Conservation (phyloP, 2,113 vertebrate species). For the Eurystomus gularis region DNA sequence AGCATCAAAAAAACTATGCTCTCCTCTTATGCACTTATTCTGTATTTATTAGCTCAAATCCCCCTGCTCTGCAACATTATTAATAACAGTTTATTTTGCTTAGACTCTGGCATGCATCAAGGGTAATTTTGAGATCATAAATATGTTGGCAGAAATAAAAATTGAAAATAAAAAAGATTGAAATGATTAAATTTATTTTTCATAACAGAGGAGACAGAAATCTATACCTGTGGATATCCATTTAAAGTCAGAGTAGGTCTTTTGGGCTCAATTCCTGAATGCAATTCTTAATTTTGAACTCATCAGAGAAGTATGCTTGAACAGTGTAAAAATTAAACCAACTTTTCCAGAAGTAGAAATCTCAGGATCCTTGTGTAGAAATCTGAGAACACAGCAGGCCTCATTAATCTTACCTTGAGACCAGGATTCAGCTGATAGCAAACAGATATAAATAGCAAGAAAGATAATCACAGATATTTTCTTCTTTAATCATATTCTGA, state of each 20-base stretch:
- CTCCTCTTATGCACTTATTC: background rate
- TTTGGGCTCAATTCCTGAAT: background rate
- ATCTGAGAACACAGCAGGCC: background rate
- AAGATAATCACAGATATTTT: background rate
- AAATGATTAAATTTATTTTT: background rate
- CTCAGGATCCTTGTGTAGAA: rapidly evolving
- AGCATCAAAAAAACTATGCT: background rate
- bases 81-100: background rate
- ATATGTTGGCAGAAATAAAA: background rate
- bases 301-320: background rate
- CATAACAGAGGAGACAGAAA: background rate
- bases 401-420: background rate
- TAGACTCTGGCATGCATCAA: background rate
- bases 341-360: background rate
- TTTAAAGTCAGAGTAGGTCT: background rate
- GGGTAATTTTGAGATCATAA: background rate
- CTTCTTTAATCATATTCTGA: background rate
- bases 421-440: background rate
- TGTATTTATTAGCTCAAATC: background rate
- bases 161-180: background rate
- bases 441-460: background rate
- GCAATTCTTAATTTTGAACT: background rate
- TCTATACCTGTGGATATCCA: background rate
- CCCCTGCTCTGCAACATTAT: background rate
- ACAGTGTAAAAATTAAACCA: background rate